phyloP scores from a whole-genome alignment of 2,113 vertebrate species.

The Rhabdornis inornatus region DNA sequence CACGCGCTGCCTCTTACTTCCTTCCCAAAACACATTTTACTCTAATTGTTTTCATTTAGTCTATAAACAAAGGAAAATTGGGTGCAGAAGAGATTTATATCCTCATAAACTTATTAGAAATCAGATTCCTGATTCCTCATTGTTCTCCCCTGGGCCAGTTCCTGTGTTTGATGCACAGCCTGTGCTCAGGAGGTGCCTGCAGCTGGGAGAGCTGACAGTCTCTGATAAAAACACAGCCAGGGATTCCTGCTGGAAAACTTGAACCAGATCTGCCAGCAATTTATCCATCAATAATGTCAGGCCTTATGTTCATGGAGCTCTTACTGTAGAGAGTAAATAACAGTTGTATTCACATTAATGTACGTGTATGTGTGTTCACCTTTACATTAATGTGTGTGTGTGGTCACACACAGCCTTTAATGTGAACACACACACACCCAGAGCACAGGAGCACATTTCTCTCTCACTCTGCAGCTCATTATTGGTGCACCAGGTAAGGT shows the following conservation, averaged over 20 bases:
- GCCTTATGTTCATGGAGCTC: background rate
- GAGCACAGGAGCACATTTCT: background rate
- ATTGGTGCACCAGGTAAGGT: slow-evolving; percentile 57
- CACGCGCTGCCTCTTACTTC: background rate
- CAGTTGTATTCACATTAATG: background rate
- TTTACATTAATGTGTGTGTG: background rate
- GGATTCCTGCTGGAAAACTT: background rate
- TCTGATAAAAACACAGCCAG: background rate
- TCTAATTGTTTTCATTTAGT: background rate
- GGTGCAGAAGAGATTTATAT: background rate
- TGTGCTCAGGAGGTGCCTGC: background rate
- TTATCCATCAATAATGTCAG: background rate
- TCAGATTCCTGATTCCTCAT: background rate
- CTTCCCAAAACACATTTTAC: background rate
- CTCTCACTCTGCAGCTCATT: background rate
- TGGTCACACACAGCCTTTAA: background rate
- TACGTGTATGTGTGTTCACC: background rate
- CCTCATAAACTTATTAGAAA: background rate
- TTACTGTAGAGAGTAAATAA: background rate
- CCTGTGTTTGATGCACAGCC: background rate
- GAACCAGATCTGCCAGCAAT: background rate
- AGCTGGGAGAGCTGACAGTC: background rate
- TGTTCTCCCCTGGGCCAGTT: background rate
- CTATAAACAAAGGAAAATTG: background rate
- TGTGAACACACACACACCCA: background rate